Evolutionary conservation across 2,113 vertebrate genomes (phyloP).

Genomic region (Apteryx mantelli): DNA sequence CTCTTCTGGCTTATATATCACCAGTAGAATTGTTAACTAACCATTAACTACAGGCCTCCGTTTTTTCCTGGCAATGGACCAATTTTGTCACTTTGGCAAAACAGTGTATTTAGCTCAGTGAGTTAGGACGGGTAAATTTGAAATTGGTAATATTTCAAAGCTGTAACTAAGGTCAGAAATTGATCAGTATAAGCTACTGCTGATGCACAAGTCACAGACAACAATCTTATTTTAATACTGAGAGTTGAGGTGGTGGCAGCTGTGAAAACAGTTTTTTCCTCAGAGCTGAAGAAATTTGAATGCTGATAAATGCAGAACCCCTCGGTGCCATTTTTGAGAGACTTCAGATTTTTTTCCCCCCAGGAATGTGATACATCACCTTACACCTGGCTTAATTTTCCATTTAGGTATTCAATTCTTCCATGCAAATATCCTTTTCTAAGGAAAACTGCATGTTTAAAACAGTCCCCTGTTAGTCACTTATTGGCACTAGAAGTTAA

Average conservation of each 20-base stretch:
- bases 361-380: background rate
- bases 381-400: background rate
- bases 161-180: slow-evolving; percentile 52
- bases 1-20: background rate
- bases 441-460: background rate
- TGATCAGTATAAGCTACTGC: background rate
- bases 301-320: background rate
- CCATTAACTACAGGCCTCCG: background rate
- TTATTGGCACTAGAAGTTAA: background rate
- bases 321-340: background rate
- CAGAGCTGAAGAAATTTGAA: background rate
- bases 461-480: background rate
- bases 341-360: background rate
- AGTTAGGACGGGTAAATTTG: slow-evolving; percentile 10
- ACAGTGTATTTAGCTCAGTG: background rate
- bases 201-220: slow-evolving; percentile 6
- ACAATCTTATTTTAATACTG: slow-evolving; percentile 7
- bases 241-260: background rate
- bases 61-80: background rate
- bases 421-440: background rate
- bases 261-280: background rate
- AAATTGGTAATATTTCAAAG: slow-evolving; percentile 31
- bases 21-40: background rate
- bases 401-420: background rate
- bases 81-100: background rate